These are phyloP conservation scores for Mayetiola destructor DNA, from an alignment of 2,888 invertebrate genomes.

Conservation along the genomic window DNA sequence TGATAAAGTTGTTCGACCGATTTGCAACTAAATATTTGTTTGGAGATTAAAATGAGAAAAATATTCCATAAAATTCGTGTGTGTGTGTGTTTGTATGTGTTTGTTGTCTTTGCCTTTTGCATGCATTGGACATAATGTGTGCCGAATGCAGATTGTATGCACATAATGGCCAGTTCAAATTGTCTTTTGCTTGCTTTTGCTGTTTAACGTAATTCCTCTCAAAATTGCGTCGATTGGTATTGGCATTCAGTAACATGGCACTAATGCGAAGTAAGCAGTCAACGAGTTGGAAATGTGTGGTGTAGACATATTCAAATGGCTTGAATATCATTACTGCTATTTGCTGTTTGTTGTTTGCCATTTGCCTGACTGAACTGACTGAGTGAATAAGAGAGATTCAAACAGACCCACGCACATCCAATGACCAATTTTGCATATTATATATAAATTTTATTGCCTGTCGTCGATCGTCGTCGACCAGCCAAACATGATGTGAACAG, in stretches of 20 bases:
- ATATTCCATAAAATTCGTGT: not conserved
- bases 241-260: conserved; percentile 2
- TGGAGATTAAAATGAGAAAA: conserved; percentile 2
- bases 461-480: not conserved
- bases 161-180: no score
- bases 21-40: conserved; percentile 11
- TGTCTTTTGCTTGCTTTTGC: no score
- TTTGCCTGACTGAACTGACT: no score
- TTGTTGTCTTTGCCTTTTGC: not conserved
- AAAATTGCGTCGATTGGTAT: no score
- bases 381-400: no score
- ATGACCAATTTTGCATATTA: no score
- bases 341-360: no score
- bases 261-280: conserved; percentile 11
- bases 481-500: no score
- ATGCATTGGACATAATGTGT: no score
- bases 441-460: not conserved
- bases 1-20: conserved; percentile 12
- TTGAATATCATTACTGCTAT: no score
- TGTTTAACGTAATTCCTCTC: no score
- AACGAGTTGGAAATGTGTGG: conserved; percentile 12
- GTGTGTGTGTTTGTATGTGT: not conserved
- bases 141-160: no score
- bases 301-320: conserved; percentile 5
- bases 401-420: conserved; percentile 1